These are phyloP conservation scores for Physeter macrocephalus DNA, from an alignment of 2,113 vertebrate species.

Conservation along the genomic window DNA sequence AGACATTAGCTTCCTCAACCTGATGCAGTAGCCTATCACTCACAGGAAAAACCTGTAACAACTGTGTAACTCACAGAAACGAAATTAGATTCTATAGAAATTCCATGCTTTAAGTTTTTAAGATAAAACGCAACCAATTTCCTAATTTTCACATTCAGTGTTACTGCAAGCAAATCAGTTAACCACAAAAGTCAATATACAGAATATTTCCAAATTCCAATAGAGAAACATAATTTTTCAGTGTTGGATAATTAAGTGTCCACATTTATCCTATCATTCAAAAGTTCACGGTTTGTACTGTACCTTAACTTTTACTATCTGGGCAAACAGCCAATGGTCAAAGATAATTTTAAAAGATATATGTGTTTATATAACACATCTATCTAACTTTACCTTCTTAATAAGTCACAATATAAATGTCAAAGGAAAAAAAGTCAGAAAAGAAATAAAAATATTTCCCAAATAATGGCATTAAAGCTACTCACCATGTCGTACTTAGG, in stretches of 20 bases:
- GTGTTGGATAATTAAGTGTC: background rate
- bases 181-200: background rate
- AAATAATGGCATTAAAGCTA: constrained; percentile 6
- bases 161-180: background rate
- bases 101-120: constrained; percentile 34
- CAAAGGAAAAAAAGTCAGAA: background rate
- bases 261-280: background rate
- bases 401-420: background rate
- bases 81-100: constrained; percentile 55
- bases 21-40: constrained; percentile 73
- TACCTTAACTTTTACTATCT: constrained; percentile 18
- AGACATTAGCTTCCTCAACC: constrained; percentile 76
- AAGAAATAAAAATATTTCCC: background rate
- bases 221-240: background rate
- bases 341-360: background rate
- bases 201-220: constrained; percentile 10
- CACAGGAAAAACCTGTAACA: constrained; percentile 69
- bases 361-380: background rate
- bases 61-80: constrained; percentile 28
- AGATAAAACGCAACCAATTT: constrained; percentile 28
- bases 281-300: background rate
- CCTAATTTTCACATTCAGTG: background rate
- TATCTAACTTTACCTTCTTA: background rate
- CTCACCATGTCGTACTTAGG: background rate
- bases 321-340: background rate